Percentiles rank a stretch among this genome's conserved stretches.
phyloP scores from a whole-genome alignment of 2,888 invertebrate genomes.

The Leucophenga maculata region DNA sequence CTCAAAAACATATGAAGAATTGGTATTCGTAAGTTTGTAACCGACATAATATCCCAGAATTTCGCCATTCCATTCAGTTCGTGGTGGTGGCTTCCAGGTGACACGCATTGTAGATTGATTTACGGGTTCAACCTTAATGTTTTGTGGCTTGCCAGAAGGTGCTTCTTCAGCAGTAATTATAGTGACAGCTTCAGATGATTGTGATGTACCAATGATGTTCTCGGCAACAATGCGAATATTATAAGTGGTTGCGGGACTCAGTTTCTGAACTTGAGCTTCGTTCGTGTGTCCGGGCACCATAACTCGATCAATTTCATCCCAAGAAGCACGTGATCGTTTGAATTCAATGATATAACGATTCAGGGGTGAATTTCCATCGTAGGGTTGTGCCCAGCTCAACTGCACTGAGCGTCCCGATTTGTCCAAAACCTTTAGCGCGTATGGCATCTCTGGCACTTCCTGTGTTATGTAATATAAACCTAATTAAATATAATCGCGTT shows the following conservation, averaged over 20 bases:
- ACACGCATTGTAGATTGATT: slow-evolving; percentile 91
- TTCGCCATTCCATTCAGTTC: slow-evolving; percentile 94
- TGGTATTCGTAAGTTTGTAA: slow-evolving; percentile 86
- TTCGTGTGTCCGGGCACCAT: slow-evolving; percentile 91
- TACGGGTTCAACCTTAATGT: slow-evolving; percentile 87
- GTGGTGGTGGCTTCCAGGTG: slow-evolving; percentile 91
- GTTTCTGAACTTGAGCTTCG: slow-evolving; percentile 90
- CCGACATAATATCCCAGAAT: slow-evolving; percentile 93
- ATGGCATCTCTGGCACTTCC: slow-evolving; percentile 87
- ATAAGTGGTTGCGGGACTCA: slow-evolving; percentile 92
- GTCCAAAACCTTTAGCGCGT: slow-evolving; percentile 89
- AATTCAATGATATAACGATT: slow-evolving; percentile 92
- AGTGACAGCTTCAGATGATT: slow-evolving; percentile 92
- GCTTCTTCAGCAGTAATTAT: slow-evolving; percentile 97
- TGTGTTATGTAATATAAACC: slow-evolving; percentile 71
- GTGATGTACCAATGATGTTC: slow-evolving; percentile 93
- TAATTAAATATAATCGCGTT: no score
- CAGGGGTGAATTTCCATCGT: slow-evolving; percentile 92
- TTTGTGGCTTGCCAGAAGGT: slow-evolving; percentile 87
- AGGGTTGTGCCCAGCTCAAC: slow-evolving; percentile 92
- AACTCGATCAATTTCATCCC: slow-evolving; percentile 90
- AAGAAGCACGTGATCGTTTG: slow-evolving; percentile 86
- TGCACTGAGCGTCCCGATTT: slow-evolving; percentile 93
- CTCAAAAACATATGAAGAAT: slow-evolving; percentile 91
- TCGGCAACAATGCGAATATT: slow-evolving; percentile 94